Conservation (phyloP, 2,113 vertebrate genomes). For the Rynchops niger region DNA sequence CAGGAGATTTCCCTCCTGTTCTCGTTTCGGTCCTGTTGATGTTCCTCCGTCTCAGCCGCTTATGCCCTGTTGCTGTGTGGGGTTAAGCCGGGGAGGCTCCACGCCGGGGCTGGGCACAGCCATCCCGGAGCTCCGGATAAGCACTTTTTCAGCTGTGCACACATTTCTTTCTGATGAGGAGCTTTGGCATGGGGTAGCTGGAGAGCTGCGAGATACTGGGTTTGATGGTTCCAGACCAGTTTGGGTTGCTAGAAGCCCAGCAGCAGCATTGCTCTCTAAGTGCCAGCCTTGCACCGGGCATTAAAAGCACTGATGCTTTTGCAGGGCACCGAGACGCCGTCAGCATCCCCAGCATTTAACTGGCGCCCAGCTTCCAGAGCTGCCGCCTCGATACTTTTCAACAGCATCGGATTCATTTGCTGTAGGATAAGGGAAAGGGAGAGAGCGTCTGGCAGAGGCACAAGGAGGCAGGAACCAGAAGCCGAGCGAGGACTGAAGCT, state of each 20-base stretch:
- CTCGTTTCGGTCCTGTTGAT: background rate
- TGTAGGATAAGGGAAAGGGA: background rate
- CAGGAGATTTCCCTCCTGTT: background rate
- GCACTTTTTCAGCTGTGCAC: background rate
- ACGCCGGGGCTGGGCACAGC: accelerated
- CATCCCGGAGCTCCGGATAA: background rate
- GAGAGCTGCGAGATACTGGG: background rate
- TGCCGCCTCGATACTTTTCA: accelerated
- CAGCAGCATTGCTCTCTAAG: background rate
- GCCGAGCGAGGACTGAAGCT: background rate
- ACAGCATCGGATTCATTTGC: background rate
- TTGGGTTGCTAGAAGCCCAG: background rate
- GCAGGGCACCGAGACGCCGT: too few species aligned
- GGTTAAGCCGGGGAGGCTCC: background rate
- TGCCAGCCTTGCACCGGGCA: accelerated
- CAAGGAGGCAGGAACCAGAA: slow-evolving; percentile 29
- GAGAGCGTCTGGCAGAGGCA: background rate
- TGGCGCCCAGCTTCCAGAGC: background rate
- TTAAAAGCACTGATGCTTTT: accelerated
- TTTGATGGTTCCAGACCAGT: background rate
- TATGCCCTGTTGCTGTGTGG: background rate
- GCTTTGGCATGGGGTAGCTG: background rate
- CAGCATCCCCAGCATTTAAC: background rate
- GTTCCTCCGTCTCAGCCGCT: background rate
- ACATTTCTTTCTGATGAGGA: background rate